A percentile compares a stretch with the other conserved stretches of the same genome.
phyloP scores from a whole-genome alignment of 2,797 vertebrate genomes.

The Oreortyx pictus region DNA sequence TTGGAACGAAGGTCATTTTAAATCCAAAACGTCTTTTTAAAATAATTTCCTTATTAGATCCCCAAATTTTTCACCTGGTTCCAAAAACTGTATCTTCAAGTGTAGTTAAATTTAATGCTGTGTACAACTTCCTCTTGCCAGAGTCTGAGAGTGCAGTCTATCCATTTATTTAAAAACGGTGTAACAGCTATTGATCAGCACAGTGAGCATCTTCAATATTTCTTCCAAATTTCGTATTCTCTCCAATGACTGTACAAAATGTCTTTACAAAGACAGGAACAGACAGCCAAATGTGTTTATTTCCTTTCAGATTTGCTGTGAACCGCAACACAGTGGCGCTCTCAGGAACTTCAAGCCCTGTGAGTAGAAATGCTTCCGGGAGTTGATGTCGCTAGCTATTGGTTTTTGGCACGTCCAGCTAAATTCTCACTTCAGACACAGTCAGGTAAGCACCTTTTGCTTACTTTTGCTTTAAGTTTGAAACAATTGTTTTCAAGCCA shows the following conservation, averaged over 20 bases:
- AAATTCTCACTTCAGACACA: neutral
- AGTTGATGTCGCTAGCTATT: neutral
- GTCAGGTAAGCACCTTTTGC: neutral
- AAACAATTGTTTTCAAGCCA: neutral
- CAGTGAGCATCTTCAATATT: neutral
- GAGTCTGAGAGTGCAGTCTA: neutral
- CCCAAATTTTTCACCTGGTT: neutral
- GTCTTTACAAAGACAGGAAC: neutral
- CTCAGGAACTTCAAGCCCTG: neutral
- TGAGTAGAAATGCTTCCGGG: neutral
- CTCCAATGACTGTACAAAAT: neutral
- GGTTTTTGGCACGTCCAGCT: neutral
- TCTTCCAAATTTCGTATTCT: neutral
- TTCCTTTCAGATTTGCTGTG: neutral
- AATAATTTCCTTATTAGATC: neutral
- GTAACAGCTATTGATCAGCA: neutral
- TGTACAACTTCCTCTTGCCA: neutral
- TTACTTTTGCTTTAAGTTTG: neutral
- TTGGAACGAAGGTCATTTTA: neutral
- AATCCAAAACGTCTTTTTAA: neutral
- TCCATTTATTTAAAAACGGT: neutral
- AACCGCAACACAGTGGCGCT: rapidly evolving
- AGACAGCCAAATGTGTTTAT: neutral
- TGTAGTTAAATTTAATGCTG: neutral
- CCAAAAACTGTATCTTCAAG: neutral